Percentiles rank a stretch among this genome's conserved stretches.
Conservation (phyloP, 2,888 invertebrate species). For the Ramazzottius varieornatus region DNA sequence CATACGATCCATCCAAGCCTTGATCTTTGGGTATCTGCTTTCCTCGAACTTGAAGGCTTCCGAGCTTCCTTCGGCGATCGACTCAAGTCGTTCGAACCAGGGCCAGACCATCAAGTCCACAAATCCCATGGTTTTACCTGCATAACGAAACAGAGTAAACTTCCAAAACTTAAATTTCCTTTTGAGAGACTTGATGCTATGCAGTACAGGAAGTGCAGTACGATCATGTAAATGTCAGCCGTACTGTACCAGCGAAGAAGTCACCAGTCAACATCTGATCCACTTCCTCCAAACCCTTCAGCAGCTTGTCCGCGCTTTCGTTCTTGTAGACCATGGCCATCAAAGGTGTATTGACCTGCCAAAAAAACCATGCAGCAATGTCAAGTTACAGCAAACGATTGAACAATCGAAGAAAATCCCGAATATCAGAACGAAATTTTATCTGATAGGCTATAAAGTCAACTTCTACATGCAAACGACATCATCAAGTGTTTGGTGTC, state of each 20-base stretch:
- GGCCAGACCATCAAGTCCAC: slow-evolving; percentile 9
- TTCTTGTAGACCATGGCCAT: background rate
- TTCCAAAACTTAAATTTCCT: too few relatives aligned
- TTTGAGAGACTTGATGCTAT: too few relatives aligned
- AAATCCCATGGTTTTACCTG: slow-evolving; percentile 8
- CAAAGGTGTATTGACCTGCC: slow-evolving; percentile 1
- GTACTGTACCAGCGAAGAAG: background rate
- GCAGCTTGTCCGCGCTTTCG: background rate
- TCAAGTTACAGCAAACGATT: too few relatives aligned
- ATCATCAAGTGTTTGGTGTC: too few relatives aligned
- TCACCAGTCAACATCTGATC: background rate
- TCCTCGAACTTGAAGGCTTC: background rate
- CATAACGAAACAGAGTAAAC: background rate
- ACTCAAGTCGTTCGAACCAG: slow-evolving; percentile 5
- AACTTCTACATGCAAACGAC: too few relatives aligned
- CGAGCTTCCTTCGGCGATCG: background rate
- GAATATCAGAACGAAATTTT: too few relatives aligned
- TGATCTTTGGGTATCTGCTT: background rate
- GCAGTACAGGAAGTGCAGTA: too few relatives aligned
- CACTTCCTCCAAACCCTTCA: background rate
- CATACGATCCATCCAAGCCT: background rate
- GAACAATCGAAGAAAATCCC: too few relatives aligned
- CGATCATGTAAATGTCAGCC: too few relatives aligned
- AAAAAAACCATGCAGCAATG: too few relatives aligned
- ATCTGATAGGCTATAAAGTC: too few relatives aligned